Evolutionary conservation across 2,888 invertebrate species (phyloP).

Genomic region (Drosophila monieri): DNA sequence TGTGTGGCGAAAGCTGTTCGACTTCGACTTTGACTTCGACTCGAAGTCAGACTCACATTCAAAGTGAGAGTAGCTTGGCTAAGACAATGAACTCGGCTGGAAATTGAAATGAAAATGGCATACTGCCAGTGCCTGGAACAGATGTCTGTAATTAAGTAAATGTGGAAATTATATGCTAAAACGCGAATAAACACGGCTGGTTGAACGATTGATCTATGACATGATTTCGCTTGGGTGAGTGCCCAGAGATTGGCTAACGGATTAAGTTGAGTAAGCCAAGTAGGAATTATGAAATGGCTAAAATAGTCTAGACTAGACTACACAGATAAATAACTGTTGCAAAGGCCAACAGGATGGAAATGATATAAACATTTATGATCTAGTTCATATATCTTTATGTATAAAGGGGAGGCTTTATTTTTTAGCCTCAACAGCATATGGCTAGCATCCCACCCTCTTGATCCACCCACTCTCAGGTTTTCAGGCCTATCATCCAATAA

Average conservation of each 20-base stretch:
- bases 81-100: slow-evolving; percentile 70
- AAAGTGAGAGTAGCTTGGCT: slow-evolving; percentile 61
- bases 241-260: background rate
- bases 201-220: slow-evolving; percentile 43
- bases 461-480: slow-evolving; percentile 11
- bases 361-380: background rate
- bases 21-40: slow-evolving; percentile 29
- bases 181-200: slow-evolving; percentile 22
- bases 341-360: background rate
- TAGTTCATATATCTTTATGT: background rate
- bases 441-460: background rate
- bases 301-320: too few relatives aligned
- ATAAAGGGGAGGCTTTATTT: background rate
- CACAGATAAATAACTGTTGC: background rate
- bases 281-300: slow-evolving; percentile 14
- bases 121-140: slow-evolving; percentile 31
- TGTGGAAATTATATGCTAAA: slow-evolving; percentile 57
- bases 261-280: background rate
- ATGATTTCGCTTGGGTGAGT: slow-evolving; percentile 19
- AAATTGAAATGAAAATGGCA: slow-evolving; percentile 65
- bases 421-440: slow-evolving; percentile 11
- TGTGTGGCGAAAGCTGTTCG: slow-evolving; percentile 68
- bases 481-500: slow-evolving; percentile 42
- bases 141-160: slow-evolving; percentile 66
- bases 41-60: background rate